phyloP scores from a whole-genome alignment of 2,888 invertebrate species.

The Leucophenga maculata region DNA sequence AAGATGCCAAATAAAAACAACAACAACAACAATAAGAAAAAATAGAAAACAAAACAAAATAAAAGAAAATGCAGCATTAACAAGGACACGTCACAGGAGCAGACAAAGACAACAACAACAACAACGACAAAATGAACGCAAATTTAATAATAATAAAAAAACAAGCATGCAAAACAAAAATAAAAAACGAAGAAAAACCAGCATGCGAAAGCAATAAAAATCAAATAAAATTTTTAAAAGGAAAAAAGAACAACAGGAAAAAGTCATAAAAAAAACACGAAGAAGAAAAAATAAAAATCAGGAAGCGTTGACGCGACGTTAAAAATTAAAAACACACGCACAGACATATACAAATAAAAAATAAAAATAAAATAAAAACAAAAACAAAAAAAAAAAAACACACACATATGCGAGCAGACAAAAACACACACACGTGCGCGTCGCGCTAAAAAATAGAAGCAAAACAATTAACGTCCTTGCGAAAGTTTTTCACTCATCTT shows the following conservation, averaged over 20 bases:
- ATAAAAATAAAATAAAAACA: conserved; percentile 3
- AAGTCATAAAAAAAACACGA: conserved; percentile 5
- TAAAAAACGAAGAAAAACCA: conserved; percentile 33
- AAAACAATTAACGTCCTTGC: conserved; percentile 66
- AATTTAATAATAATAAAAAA: conserved; percentile 58
- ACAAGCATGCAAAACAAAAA: conserved; percentile 50
- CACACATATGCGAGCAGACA: conserved; percentile 25
- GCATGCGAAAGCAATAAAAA: conserved; percentile 20
- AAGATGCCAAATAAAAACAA: conserved; percentile 18
- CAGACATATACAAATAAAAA: conserved; percentile 32
- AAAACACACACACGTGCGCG: conserved; percentile 32
- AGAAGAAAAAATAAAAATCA: background rate
- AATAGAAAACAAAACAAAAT: background rate
- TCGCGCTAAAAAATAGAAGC: conserved; percentile 58
- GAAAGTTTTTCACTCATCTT: conserved; percentile 41
- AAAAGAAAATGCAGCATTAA: background rate
- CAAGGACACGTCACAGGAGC: conserved; percentile 15
- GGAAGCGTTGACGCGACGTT: conserved; percentile 17
- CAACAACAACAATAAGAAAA: conserved; percentile 1
- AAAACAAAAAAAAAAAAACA: conserved; percentile 12
- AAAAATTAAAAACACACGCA: conserved; percentile 12
- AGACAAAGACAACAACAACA: conserved; percentile 14
- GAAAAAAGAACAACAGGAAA: conserved; percentile 20
- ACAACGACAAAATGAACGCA: conserved; percentile 55
- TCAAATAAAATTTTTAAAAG: conserved; percentile 29